Base-by-base conservation (phyloP, 2,888 invertebrate species). In the Ormyrus labotus region DNA sequence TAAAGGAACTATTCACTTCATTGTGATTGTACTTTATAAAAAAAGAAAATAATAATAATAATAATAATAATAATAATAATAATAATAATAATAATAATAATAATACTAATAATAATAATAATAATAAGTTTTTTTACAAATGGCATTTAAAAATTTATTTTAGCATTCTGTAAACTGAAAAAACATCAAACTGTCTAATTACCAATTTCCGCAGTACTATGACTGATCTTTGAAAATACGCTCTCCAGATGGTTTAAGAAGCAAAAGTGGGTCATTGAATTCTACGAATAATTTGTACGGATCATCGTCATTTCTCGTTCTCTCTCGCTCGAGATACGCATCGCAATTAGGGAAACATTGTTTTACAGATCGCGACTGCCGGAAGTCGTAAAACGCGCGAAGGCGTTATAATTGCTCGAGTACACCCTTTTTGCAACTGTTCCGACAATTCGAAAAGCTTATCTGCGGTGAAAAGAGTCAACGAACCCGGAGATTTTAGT, bases 341-440 rank as follows among this genome's bases (percentile, higher is more conserved):
- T 76, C 68, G 60, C 68, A 76, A 76, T 76, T 68, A 69, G 75
- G 61, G 68, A 61, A 76, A 76, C 75, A 76, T 68, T 68, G 68
- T 76, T 55, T 69, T 61, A 48, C 69, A 67, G 67, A 53, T 6
- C 53, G 57, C 11, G 51, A n/a, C 51, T 65, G 65, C 50, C 68
- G 68, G 68, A 69, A 76, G 68, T 55, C 67, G n/a, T 67, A 67
- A 67, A 67, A 1, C 34, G 53, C 34, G 48, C 7, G 67, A 67
- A 67, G 10, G 53, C 34, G 51, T 67, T 67, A 67, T 67, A 67
- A 67, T 67, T 67, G 53, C 9, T 34, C 34, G 13, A 34, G 47
- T 13, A 0, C 13, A 7, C 48, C 48, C 48, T 47, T 7, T 13
- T 65, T 34, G 3, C 34, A 3, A 51, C 19, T 19, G 13, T 8